Evolutionary conservation across 1,140 invertebrate species (phyloP).

Genomic region (Sycobia sp.): DNA sequence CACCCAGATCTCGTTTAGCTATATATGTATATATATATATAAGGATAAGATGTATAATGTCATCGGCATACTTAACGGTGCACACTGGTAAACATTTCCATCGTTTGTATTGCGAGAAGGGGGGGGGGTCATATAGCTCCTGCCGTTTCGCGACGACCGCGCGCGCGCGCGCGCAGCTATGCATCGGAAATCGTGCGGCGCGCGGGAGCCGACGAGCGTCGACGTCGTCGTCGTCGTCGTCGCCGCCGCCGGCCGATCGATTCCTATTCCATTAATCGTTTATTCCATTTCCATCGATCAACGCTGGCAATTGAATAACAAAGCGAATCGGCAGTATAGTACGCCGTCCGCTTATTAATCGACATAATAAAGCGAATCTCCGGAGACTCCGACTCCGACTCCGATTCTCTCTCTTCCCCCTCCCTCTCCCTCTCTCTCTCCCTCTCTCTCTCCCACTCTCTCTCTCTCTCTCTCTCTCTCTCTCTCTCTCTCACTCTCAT

Average conservation of each 20-base stretch:
- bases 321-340: slow-evolving; percentile 21
- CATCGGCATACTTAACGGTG: too few species aligned
- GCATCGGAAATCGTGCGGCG: too few species aligned
- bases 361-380: slow-evolving; percentile 27
- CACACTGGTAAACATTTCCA: too few species aligned
- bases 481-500: background rate
- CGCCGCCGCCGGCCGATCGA: background rate
- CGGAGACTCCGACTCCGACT: slow-evolving; percentile 1
- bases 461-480: background rate
- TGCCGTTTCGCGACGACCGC: too few species aligned
- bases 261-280: slow-evolving; percentile 25
- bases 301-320: slow-evolving; percentile 24
- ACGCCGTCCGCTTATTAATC: slow-evolving; percentile 30
- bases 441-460: too few species aligned
- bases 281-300: slow-evolving; percentile 31
- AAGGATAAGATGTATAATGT: too few species aligned
- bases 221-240: slow-evolving; percentile 1
- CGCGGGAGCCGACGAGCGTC: background rate
- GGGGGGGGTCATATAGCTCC: too few species aligned
- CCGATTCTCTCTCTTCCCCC: background rate
- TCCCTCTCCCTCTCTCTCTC: background rate
- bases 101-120: too few species aligned
- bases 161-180: too few species aligned
- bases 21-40: too few species aligned
- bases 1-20: too few species aligned